Evolutionary conservation across 2,888 invertebrate species (phyloP), one percentile per base, ranked within the genome.

Genomic region (Drosophila imparisetae): DNA sequence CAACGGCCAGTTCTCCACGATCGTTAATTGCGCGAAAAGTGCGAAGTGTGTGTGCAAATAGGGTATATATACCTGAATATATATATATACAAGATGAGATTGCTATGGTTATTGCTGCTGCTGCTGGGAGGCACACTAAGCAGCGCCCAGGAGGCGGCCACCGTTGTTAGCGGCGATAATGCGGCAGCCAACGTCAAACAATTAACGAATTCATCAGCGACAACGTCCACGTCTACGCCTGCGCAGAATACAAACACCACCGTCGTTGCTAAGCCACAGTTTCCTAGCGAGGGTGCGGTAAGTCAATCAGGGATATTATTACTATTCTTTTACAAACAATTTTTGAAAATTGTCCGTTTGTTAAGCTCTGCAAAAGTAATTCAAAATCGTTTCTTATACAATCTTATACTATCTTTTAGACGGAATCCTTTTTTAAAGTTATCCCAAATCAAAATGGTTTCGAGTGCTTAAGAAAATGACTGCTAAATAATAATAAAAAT

Each of bases 1-100:
- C 34, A 67, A 53, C 78, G 80, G 70, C 72, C 66, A 60, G 70
- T 63, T 67, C 48, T 66, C 58, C n/a, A 15, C 75, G 63, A 54
- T 52, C 49, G 58, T 30, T 21, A 32, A 36, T 34, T 30, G 40
- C 21, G 27, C n/a, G 13, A 13, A 30, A 49, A 49, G 30, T 40
- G 27, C 18, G 0, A 36, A 66, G 66, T 54, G 65, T n/a, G 13
- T n/a, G 52, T 45, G 65, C 40, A 49, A n/a, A 45, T 8, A 50
- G 1, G 36, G 4, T 27, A 18, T 29, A 40, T n/a, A 49, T 18
- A 32, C 32, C 32, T 32, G 10, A 32, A 32, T 10, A 10, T 30
- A 52, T 52, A 52, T 36, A 50, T 24, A 40, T 5, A 40, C 27
- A 65, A 86, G 55, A 84, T 84, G 84, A 74, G 72, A 73, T 62